phyloP scores from a whole-genome alignment of 2,888 invertebrate genomes.

The Diloba caeruleocephala region DNA sequence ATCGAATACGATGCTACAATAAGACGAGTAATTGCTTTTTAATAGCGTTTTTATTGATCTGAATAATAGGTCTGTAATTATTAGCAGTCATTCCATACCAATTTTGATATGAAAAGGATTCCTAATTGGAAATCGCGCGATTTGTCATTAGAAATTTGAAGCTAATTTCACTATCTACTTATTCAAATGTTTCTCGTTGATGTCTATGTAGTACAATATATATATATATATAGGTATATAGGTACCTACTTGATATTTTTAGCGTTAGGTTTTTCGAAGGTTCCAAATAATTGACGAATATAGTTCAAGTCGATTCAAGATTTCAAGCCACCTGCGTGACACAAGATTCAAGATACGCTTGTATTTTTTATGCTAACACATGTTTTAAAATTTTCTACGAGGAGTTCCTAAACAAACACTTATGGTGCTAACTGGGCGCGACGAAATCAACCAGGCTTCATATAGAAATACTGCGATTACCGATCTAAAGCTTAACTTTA shows the following conservation, averaged over 20 bases:
- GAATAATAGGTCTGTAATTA: constrained; percentile 16
- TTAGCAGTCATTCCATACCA: constrained; percentile 14
- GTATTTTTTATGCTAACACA: constrained; percentile 50
- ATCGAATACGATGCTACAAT: constrained; percentile 35
- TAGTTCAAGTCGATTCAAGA: constrained; percentile 61
- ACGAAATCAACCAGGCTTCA: constrained; percentile 32
- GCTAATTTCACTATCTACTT: neutral
- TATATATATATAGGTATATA: no score
- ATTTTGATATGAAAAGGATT: constrained; percentile 12
- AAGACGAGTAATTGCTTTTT: constrained; percentile 50
- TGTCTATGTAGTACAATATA: no score
- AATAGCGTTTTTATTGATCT: constrained; percentile 39
- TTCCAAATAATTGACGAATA: constrained; percentile 45
- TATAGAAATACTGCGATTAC: constrained; percentile 32
- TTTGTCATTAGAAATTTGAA: neutral
- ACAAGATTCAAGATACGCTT: constrained; percentile 36
- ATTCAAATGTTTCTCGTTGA: no score
- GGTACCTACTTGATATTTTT: neutral
- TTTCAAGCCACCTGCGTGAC: constrained; percentile 63
- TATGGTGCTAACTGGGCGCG: constrained; percentile 19
- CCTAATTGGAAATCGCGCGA: constrained; percentile 8
- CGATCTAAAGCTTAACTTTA: constrained; percentile 16
- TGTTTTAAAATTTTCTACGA: constrained; percentile 38
- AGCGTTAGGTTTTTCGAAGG: neutral
- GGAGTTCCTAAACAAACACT: constrained; percentile 25